Conservation (phyloP, 2,113 vertebrate species). For the Tupaia chinensis region DNA sequence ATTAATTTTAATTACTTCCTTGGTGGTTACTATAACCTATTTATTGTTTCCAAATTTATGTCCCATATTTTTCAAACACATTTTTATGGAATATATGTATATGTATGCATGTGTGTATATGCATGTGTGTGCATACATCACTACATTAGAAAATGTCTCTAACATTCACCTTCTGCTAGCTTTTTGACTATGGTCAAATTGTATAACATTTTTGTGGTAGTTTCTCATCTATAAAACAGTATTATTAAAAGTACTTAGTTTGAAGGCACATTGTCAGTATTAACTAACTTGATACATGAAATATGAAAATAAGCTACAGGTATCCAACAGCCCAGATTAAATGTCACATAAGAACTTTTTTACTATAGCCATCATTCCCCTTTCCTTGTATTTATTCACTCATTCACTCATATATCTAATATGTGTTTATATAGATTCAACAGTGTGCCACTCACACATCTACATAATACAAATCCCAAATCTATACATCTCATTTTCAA, state of each 20-base stretch:
- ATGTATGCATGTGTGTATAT: too few relatives aligned
- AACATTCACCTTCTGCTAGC: background rate
- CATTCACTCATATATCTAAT: background rate
- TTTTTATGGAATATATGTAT: background rate
- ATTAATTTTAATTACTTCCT: background rate
- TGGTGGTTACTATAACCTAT: background rate
- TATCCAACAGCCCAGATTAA: background rate
- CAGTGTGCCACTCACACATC: background rate
- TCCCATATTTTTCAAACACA: background rate
- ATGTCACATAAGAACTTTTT: background rate
- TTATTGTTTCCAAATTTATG: background rate
- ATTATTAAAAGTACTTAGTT: background rate
- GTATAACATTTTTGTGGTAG: background rate
- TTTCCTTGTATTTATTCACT: background rate
- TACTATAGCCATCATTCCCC: background rate
- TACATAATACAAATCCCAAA: background rate
- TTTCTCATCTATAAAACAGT: background rate
- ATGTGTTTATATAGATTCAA: background rate
- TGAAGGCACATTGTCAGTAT: background rate
- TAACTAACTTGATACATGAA: background rate
- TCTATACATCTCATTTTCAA: background rate
- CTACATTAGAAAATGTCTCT: background rate
- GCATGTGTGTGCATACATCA: background rate
- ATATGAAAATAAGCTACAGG: background rate
- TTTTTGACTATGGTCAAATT: background rate